phyloP scores from a whole-genome alignment of 1,140 invertebrate species.

The Megalonaias nervosa region DNA sequence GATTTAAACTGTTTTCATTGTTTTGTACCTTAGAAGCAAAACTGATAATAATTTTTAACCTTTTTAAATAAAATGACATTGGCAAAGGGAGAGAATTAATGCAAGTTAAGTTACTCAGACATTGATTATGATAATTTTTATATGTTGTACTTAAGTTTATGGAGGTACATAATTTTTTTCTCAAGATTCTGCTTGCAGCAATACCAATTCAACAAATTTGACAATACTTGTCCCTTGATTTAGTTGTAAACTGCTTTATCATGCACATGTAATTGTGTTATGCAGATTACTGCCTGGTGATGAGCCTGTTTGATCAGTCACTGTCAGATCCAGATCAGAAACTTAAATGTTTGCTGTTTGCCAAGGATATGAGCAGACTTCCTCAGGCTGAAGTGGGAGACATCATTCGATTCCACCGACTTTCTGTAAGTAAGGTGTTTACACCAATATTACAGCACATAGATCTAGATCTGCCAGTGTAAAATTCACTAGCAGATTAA shows the following conservation, averaged over 20 bases:
- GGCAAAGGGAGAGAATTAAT: too few species aligned
- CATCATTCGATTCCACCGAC: slow-evolving; percentile 41
- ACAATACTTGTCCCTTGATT: not conserved
- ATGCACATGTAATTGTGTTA: not conserved
- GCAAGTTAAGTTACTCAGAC: too few species aligned
- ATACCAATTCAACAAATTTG: not conserved
- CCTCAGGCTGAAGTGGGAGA: slow-evolving; percentile 29
- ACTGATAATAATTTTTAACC: too few species aligned
- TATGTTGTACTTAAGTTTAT: too few species aligned
- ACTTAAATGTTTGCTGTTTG: slow-evolving; percentile 45
- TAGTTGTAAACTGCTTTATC: not conserved
- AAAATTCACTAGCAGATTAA: too few species aligned
- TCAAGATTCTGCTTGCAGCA: not conserved
- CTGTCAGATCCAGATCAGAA: slow-evolving; percentile 23
- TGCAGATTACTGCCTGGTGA: slow-evolving; percentile 36
- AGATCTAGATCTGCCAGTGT: too few species aligned
- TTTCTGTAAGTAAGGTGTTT: slow-evolving; percentile 20
- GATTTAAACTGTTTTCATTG: too few species aligned
- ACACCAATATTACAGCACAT: too few species aligned
- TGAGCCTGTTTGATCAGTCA: slow-evolving; percentile 32
- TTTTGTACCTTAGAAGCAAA: too few species aligned
- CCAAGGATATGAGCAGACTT: slow-evolving; percentile 13
- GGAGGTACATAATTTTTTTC: too few species aligned
- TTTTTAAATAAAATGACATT: too few species aligned
- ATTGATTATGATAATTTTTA: too few species aligned